Percentiles rank a stretch among this genome's conserved stretches.
phyloP scores from a whole-genome alignment of 35 echinoderm and acorn worm genomes.

The Heliocidaris erythrogramma region DNA sequence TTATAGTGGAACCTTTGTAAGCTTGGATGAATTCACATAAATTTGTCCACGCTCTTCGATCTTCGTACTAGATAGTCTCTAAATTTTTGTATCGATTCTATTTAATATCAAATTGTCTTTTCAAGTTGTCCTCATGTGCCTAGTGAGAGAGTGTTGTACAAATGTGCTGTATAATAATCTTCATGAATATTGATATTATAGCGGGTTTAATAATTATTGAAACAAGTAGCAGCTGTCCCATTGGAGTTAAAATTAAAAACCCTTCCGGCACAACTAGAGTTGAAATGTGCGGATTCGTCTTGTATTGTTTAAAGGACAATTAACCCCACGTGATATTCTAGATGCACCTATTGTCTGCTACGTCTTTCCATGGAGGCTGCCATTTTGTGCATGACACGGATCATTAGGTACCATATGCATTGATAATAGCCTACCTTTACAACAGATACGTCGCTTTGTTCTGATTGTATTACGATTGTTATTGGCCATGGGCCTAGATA shows the following conservation, averaged over 20 bases:
- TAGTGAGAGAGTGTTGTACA: not conserved
- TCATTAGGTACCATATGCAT: no score
- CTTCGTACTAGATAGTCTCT: not conserved
- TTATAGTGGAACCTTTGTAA: not conserved
- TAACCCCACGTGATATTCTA: no score
- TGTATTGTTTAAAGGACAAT: no score
- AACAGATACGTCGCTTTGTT: no score
- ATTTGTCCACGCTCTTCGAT: not conserved
- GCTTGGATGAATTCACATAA: not conserved
- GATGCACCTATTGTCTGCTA: no score
- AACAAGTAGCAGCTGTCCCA: not conserved
- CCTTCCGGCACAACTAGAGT: not conserved
- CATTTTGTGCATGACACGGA: no score
- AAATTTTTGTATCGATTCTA: not conserved
- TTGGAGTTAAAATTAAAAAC: not conserved
- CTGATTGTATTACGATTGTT: no score
- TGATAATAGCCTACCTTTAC: no score
- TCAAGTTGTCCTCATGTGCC: not conserved
- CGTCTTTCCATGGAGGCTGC: no score
- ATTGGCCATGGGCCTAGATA: no score
- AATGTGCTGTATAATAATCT: not conserved
- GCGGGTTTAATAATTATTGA: not conserved
- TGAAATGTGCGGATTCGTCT: not conserved
- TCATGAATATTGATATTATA: not conserved
- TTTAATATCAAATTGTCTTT: not conserved